Evolutionary conservation across 2,797 vertebrate genomes (phyloP), one percentile per base, ranked within the genome.

Genomic region (Manis javanica): DNA sequence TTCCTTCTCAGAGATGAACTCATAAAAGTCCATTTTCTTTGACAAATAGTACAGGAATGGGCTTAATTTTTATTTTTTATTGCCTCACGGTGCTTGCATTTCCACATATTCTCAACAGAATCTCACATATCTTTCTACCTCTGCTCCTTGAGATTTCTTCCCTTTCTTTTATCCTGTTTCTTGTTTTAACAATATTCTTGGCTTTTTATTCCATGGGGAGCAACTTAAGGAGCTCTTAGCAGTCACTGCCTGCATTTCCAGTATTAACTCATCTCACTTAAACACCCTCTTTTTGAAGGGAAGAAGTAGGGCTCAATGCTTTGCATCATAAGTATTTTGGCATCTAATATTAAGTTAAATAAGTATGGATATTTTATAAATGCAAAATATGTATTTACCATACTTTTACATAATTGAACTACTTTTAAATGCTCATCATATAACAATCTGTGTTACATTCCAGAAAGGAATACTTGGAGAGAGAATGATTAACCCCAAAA

Each of bases 1-100:
- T 53, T n/a, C 1, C 49, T 87, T 68, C 23, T 68, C 15, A 75
- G 21, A 87, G 49, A 64, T 15, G 13, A 81, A 85, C 55, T 86
- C 34, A 68, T 93, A 68, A 85, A 89, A 71, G 13, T 69, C 49
- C 3, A 13, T 34, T 75, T 78, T 53, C 29, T 53, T 83, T 92
- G 51, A 83, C 34, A 95, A n/a, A 31, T 8, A 72, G 39, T 18
- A 7, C 31, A 42, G n/a, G 16, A 10, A 13, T 53, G 11, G 4
- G 9, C n/a, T 95, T 87, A 57, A 74, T 89, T 95, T 77, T 66
- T 93, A 79, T 75, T 75, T 93, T 92, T 92, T 55, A 74, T 92
- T 87, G 49, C 4, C 26, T 1, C 14, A 42, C 7, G 29, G 9
- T 63, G 4, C 55, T 87, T 90, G 4, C 42, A 64, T 87, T 94